A percentile compares a stretch with the other conserved stretches of the same genome.
Evolutionary conservation across 1,140 invertebrate genomes (phyloP).

Genomic region (Panagrolaimus sp.): DNA sequence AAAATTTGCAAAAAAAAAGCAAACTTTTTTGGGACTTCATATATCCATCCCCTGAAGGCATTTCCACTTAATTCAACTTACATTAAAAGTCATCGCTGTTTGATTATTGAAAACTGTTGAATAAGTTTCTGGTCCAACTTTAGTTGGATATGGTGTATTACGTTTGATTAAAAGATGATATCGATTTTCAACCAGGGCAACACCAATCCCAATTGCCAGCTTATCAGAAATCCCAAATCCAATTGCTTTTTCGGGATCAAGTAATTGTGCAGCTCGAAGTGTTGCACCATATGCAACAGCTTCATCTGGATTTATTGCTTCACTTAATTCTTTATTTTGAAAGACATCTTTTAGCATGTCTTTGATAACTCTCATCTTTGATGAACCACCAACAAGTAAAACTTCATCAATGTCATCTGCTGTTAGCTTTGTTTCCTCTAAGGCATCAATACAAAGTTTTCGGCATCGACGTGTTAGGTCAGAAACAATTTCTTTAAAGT

Average conservation of each 20-base stretch:
- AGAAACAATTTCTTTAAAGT: no score
- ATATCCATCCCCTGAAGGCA: no score
- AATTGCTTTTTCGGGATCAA: conserved; percentile 80
- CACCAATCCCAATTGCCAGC: conserved; percentile 91
- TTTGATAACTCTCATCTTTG: conserved; percentile 91
- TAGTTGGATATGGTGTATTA: conserved; percentile 89
- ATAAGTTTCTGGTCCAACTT: conserved; percentile 57
- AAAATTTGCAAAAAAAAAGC: no score
- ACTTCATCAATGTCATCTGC: conserved; percentile 83
- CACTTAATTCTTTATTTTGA: conserved; percentile 90
- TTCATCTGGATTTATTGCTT: conserved; percentile 64
- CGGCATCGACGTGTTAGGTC: no score
- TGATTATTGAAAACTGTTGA: background rate
- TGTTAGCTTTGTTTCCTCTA: conserved; percentile 68
- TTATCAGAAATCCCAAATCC: conserved; percentile 85
- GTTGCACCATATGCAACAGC: conserved; percentile 61
- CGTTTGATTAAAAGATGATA: conserved; percentile 86
- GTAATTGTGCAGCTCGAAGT: conserved; percentile 73
- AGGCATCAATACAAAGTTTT: no score
- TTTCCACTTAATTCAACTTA: background rate
- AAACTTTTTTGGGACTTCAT: no score
- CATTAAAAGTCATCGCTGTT: conserved; percentile 51
- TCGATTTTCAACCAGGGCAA: conserved; percentile 83
- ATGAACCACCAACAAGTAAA: conserved; percentile 89
- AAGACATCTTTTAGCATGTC: conserved; percentile 72